Conservation (phyloP, 2,797 vertebrate species). For the Hoplostethus atlanticus region DNA sequence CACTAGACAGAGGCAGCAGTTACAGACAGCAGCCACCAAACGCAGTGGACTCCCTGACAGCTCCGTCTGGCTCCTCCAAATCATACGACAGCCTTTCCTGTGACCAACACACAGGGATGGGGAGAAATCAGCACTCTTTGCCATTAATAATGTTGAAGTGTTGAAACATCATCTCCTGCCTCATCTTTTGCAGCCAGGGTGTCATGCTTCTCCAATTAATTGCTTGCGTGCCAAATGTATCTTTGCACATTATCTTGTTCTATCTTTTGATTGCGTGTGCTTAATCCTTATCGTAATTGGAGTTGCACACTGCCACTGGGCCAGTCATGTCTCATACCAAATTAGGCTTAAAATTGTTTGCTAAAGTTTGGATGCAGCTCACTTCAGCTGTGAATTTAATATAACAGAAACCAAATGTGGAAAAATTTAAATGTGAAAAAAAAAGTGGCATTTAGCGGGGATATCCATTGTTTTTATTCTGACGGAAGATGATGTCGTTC, state of each 20-base stretch:
- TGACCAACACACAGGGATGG: conserved; percentile 65
- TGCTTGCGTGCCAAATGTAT: conserved; percentile 86
- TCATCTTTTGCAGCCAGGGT: conserved; percentile 81
- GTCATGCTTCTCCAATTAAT: conserved; percentile 87
- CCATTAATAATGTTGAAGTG: conserved; percentile 82
- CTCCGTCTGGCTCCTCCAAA: conserved; percentile 79
- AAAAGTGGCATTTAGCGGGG: conserved; percentile 51
- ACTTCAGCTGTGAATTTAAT: conserved; percentile 73
- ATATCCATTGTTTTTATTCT: conserved; percentile 59
- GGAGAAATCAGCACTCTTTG: conserved; percentile 65
- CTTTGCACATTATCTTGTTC: conserved; percentile 89
- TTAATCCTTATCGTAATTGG: conserved; percentile 90
- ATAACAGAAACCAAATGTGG: conserved; percentile 78
- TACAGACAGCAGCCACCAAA: conserved; percentile 79
- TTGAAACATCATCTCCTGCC: conserved; percentile 80
- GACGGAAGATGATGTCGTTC: conserved; percentile 52
- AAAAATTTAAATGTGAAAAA: conserved; percentile 67
- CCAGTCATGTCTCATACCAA: conserved; percentile 86
- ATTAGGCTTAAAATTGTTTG: conserved; percentile 90
- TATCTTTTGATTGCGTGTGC: conserved; percentile 88
- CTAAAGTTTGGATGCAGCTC: conserved; percentile 74
- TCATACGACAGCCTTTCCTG: conserved; percentile 61
- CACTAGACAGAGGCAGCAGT: conserved; percentile 77
- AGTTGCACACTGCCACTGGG: conserved; percentile 87
- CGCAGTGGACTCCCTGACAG: conserved; percentile 79